Conservation (phyloP, 2,113 vertebrate genomes). For the Myrmecobius fasciatus region DNA sequence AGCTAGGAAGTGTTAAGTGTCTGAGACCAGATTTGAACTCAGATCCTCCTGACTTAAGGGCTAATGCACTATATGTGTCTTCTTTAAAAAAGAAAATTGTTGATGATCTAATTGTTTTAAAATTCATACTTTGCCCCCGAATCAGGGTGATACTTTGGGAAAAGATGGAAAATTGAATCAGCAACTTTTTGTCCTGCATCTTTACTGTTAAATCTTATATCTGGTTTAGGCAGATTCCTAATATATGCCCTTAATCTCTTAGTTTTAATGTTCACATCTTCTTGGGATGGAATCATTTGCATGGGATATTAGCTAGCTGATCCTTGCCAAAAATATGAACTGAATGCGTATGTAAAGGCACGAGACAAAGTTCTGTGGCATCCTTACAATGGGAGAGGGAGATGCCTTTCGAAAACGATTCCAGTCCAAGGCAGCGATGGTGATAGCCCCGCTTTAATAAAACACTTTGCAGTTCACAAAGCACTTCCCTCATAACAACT, state of each 20-base stretch:
- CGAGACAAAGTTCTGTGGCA: neutral
- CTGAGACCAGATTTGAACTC: no score
- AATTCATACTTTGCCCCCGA: neutral
- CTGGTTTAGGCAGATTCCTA: neutral
- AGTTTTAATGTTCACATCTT: neutral
- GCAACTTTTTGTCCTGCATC: neutral
- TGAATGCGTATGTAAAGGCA: neutral
- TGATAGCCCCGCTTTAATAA: neutral
- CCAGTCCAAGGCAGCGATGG: neutral
- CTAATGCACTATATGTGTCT: no score
- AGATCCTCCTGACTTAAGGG: no score
- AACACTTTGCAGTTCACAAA: neutral
- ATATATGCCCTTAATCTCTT: neutral
- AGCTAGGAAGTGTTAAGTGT: no score
- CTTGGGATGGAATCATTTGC: neutral
- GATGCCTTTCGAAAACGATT: neutral
- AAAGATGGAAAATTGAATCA: neutral
- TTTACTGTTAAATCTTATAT: neutral
- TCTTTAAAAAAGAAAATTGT: constrained; percentile 22
- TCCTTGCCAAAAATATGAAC: neutral
- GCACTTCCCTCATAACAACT: neutral
- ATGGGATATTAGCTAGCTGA: neutral
- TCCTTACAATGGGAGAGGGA: neutral
- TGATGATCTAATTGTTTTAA: neutral
- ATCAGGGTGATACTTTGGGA: neutral